Percentiles rank a stretch among this genome's conserved stretches.
Evolutionary conservation across 53 echinoderm and acorn worm genomes (phyloP).

Genomic region (Mesocentrotus franciscanus): DNA sequence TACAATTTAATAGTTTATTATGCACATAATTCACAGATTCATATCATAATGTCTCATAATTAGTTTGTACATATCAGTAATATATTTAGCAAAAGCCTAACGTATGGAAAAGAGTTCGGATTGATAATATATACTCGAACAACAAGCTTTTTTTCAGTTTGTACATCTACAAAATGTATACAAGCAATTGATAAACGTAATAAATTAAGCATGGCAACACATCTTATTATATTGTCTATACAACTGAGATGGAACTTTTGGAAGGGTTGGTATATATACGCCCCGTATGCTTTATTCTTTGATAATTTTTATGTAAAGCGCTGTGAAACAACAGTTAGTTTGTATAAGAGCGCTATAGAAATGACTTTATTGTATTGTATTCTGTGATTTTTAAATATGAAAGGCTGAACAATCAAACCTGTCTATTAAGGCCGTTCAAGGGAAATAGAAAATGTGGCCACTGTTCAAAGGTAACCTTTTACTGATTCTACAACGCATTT

Average conservation of each 20-base stretch:
- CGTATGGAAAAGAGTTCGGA: background rate
- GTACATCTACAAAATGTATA: slow-evolving; percentile 28
- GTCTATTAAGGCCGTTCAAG: too few relatives aligned
- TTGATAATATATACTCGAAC: background rate
- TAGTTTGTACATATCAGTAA: slow-evolving; percentile 58
- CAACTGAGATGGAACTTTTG: background rate
- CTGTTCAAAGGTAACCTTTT: too few relatives aligned
- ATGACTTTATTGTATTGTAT: too few relatives aligned
- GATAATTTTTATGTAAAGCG: background rate
- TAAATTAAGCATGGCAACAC: slow-evolving; percentile 29
- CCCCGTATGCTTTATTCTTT: background rate
- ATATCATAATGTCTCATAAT: slow-evolving; percentile 45
- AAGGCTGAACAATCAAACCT: too few relatives aligned
- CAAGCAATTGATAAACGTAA: background rate
- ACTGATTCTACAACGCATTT: too few relatives aligned
- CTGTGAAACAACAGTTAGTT: too few relatives aligned
- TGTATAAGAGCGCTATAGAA: too few relatives aligned
- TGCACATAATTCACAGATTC: slow-evolving; percentile 44
- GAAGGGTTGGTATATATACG: background rate
- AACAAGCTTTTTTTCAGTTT: slow-evolving; percentile 19
- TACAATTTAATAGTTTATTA: slow-evolving; percentile 55
- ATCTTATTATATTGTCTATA: background rate
- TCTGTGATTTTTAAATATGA: too few relatives aligned
- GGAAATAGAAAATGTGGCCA: too few relatives aligned
- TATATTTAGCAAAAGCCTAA: slow-evolving; percentile 28